Base-by-base conservation (phyloP, 2,113 vertebrate species). In the Baryphthengus martii region DNA sequence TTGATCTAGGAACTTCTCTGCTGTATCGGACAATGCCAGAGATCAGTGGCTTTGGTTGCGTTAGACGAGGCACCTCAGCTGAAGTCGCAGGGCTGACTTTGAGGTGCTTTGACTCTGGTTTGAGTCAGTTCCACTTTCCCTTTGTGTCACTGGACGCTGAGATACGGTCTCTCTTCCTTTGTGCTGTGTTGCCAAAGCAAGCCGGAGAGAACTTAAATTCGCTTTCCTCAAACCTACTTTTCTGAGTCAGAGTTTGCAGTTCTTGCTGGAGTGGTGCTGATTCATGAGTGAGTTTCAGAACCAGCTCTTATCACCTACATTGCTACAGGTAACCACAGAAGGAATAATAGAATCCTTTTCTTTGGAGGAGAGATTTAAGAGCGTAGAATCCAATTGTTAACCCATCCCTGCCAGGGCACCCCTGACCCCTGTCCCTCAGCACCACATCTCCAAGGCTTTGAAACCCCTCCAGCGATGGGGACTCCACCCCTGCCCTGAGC, bases 21-120 rank as follows among this genome's bases (percentile, higher is more conserved):
- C 62, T 50, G 2, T 2, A 0, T 61, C 42, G 35, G n/a, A 33
- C 17, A 37, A 5, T 44, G 35, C 53, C 33, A 56, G 55, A 75
- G 68, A 42, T 49, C 37, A 6, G 1, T 29, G 70, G 31, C 71
- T 37, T 23, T 62, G 62, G 0, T 26, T 61, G 47, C 0, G 0
- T 76, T 83, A 26, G 9, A 3, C 1, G 0, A 28, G 29, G 9
- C 61, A 23, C 33, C 28, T 50, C 28, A 29, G 74, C 40, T 70
- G 61, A 35, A n/a, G 18, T n/a, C 2, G 4, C 40, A n/a, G 50
- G 47, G 47, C 29, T 37, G 9, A 26, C 19, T 79, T 52, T 31
- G 74, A 63, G 55, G 50, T 65, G 45, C 16, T 59, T 65, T 29
- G 12, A 25, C 33, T 74, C 16, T 53, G 25, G 47, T 61, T 67